phyloP scores from a whole-genome alignment of 1,140 invertebrate genomes.

The Nasonia longicornis region DNA sequence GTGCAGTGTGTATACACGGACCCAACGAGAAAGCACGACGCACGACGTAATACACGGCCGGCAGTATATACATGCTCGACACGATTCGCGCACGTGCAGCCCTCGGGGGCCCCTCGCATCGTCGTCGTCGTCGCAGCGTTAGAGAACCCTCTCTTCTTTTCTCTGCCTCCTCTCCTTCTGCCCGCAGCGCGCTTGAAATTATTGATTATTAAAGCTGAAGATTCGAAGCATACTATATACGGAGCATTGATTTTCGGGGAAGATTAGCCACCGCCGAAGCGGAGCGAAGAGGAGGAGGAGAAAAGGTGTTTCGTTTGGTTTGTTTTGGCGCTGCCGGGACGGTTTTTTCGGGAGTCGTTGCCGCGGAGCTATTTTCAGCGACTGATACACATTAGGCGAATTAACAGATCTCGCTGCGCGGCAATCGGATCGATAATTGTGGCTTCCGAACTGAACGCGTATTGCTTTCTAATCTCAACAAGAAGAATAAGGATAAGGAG shows the following conservation, averaged over 20 bases:
- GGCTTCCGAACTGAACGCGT: neutral
- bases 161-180: neutral
- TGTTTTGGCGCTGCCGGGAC: neutral
- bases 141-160: neutral
- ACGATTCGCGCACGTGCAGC: constrained; percentile 56
- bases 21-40: neutral
- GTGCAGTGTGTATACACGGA: neutral
- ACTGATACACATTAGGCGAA: no score
- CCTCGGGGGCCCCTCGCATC: constrained; percentile 49
- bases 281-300: neutral
- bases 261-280: neutral
- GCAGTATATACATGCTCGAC: constrained; percentile 23
- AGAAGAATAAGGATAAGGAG: neutral
- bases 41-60: neutral
- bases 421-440: neutral
- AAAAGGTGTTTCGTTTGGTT: neutral
- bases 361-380: no score
- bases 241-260: neutral
- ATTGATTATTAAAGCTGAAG: constrained; percentile 64
- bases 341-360: no score
- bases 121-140: neutral
- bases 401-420: neutral
- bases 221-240: neutral
- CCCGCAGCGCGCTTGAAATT: constrained; percentile 52
- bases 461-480: neutral